Evolutionary conservation across 1,140 invertebrate genomes (phyloP).

Genomic region (Rhagoletis zephyria): DNA sequence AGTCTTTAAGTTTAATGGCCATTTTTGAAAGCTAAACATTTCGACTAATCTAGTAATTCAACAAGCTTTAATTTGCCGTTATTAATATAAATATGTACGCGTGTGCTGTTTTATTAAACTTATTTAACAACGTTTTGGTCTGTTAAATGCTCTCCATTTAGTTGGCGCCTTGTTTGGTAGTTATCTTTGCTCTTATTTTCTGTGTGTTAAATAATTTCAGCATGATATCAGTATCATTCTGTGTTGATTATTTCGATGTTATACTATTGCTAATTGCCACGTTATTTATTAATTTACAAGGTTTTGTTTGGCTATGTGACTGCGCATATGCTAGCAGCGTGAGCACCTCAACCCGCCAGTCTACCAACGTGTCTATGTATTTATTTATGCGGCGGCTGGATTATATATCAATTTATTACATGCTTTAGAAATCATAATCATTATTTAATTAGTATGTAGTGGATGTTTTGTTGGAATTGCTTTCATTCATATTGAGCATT

Average conservation of each 20-base stretch:
- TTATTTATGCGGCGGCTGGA: background rate
- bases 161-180: background rate
- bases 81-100: background rate
- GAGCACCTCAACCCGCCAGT: background rate
- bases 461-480: no score
- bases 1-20: no score
- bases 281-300: constrained; percentile 44
- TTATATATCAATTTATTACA: background rate
- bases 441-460: background rate
- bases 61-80: no score
- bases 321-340: background rate
- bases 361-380: background rate
- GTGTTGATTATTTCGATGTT: background rate
- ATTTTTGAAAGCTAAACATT: no score
- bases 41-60: no score
- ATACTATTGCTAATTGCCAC: constrained; percentile 11
- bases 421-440: constrained; percentile 25
- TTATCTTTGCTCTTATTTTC: background rate
- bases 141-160: constrained; percentile 1
- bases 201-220: background rate
- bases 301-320: constrained; percentile 13
- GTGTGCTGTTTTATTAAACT: background rate
- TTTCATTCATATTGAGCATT: no score
- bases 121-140: background rate
- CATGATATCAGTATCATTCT: background rate